Conservation (phyloP, 2,113 vertebrate genomes). For the Callionymus lyra region DNA sequence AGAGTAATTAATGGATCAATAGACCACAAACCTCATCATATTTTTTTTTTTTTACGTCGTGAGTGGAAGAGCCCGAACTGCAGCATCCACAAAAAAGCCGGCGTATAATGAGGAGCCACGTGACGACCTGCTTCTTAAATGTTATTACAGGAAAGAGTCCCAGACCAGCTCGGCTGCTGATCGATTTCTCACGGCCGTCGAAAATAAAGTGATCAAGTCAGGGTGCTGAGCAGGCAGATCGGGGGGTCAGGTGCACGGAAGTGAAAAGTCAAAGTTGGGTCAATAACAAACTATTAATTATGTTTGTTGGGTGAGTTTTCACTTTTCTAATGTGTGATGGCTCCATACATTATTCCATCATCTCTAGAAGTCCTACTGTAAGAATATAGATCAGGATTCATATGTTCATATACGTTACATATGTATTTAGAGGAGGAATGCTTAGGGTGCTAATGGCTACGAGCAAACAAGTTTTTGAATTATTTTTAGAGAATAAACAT, state of each 20-base stretch:
- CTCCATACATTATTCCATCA: too few relatives aligned
- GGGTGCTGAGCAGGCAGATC: background rate
- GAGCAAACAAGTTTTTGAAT: too few relatives aligned
- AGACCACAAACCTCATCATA: conserved; percentile 50
- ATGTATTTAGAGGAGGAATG: too few relatives aligned
- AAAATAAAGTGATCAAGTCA: background rate
- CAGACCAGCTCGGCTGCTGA: too few relatives aligned
- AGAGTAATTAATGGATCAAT: conserved; percentile 62
- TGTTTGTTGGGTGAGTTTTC: too few relatives aligned
- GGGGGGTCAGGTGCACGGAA: background rate
- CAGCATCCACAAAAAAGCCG: conserved; percentile 47
- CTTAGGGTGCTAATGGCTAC: too few relatives aligned
- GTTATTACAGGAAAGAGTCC: conserved; percentile 17
- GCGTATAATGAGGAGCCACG: conserved; percentile 44
- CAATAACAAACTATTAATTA: too few relatives aligned
- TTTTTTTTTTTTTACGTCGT: conserved; percentile 49
- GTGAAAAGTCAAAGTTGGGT: background rate
- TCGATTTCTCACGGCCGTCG: background rate
- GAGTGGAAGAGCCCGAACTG: conserved; percentile 45
- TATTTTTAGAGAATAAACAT: too few relatives aligned
- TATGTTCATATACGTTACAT: too few relatives aligned
- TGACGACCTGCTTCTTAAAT: conserved; percentile 25
- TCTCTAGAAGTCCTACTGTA: too few relatives aligned
- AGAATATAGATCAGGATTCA: too few relatives aligned
- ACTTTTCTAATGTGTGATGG: too few relatives aligned